phyloP scores from a whole-genome alignment of 2,797 vertebrate species.

The Enteromius anoplus region DNA sequence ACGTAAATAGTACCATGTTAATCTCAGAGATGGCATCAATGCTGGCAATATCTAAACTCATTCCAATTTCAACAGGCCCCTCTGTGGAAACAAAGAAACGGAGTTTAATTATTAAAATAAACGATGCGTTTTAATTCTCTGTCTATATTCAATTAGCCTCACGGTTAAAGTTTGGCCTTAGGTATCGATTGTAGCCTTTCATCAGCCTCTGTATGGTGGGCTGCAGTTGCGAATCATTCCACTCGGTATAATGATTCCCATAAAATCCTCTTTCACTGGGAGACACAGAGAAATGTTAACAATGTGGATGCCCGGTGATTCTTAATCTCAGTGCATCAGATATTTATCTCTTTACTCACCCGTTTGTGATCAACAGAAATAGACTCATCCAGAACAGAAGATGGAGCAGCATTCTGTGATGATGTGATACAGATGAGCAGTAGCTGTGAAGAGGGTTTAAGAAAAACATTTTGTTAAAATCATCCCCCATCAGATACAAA shows the following conservation, averaged over 20 bases:
- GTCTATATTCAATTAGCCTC: slow-evolving; percentile 61
- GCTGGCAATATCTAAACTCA: slow-evolving; percentile 92
- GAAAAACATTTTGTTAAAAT: slow-evolving; percentile 15
- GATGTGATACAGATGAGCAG: neutral
- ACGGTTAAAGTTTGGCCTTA: slow-evolving; percentile 92
- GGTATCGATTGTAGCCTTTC: slow-evolving; percentile 93
- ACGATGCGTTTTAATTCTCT: slow-evolving; percentile 20
- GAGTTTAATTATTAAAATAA: neutral
- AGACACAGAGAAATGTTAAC: neutral
- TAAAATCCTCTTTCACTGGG: slow-evolving; percentile 64
- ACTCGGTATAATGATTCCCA: slow-evolving; percentile 71
- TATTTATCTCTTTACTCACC: slow-evolving; percentile 43
- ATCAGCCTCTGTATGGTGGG: slow-evolving; percentile 90
- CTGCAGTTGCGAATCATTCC: slow-evolving; percentile 78
- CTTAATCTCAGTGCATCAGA: neutral
- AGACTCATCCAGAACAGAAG: slow-evolving; percentile 31
- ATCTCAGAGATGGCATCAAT: slow-evolving; percentile 94
- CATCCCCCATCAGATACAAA: neutral
- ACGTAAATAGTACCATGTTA: slow-evolving; percentile 81
- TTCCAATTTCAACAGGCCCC: slow-evolving; percentile 87
- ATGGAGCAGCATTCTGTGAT: slow-evolving; percentile 34
- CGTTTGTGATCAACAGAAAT: slow-evolving; percentile 26
- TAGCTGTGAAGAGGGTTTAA: slow-evolving; percentile 35
- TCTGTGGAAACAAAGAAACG: slow-evolving; percentile 62
- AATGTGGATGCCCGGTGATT: neutral